phyloP scores from a whole-genome alignment of 2,113 vertebrate genomes.

The Elanoides forficatus region DNA sequence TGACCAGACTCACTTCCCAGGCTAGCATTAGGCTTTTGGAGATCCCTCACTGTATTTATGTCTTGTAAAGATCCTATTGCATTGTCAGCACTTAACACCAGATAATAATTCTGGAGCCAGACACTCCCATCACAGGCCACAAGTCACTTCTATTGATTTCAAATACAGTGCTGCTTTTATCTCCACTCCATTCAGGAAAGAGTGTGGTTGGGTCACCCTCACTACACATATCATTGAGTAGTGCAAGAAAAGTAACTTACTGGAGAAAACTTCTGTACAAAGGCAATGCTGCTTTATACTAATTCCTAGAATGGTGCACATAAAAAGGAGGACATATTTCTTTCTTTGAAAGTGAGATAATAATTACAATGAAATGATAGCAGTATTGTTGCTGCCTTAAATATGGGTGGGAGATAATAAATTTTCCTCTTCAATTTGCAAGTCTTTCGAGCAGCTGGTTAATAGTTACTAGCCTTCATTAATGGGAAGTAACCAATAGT shows the following conservation, averaged over 20 bases:
- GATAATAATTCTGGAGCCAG: conserved; percentile 38
- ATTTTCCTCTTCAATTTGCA: not conserved
- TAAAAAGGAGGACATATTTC: not conserved
- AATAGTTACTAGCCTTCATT: not conserved
- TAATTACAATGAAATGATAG: not conserved
- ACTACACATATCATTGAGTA: not conserved
- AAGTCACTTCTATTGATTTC: conserved; percentile 33
- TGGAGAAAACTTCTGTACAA: not conserved
- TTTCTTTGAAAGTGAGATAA: not conserved
- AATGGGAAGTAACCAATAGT: not conserved
- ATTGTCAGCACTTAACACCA: conserved; percentile 43
- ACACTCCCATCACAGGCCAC: not conserved
- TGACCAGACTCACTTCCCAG: not conserved
- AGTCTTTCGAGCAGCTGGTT: not conserved
- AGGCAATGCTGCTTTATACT: not conserved
- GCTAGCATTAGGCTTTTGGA: not conserved
- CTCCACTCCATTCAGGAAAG: not conserved
- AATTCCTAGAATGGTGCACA: not conserved
- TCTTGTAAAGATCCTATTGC: not conserved
- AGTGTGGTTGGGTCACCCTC: not conserved
- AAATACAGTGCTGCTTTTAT: conserved; percentile 28
- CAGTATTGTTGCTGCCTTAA: not conserved
- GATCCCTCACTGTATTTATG: not conserved
- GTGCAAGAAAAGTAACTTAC: not conserved
- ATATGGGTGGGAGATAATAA: not conserved